Conservation (phyloP, 2,888 invertebrate species). For the Protonemura montana region DNA sequence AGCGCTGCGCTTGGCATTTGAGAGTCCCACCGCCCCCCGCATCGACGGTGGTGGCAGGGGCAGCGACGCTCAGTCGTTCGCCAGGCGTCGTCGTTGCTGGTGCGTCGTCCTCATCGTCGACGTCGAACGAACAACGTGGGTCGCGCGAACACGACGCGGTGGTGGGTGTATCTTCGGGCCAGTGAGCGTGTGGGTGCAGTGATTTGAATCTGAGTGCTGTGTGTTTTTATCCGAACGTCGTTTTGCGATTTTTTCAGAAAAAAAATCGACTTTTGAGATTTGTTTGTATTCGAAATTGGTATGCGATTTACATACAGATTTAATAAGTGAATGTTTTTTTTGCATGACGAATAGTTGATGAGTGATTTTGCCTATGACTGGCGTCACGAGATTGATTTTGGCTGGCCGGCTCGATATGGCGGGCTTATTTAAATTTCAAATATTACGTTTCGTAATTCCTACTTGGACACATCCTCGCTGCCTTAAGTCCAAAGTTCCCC, state of each 20-base stretch:
- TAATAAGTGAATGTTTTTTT: not conserved
- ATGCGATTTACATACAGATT: not conserved
- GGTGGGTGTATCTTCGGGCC: not conserved
- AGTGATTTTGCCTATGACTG: not conserved
- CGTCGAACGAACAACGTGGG: not conserved
- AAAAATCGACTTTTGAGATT: not conserved
- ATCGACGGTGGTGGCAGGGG: not conserved
- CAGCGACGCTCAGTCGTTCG: not conserved
- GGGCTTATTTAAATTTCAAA: not conserved
- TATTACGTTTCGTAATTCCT: not conserved
- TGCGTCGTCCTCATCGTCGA: not conserved
- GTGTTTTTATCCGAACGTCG: not conserved
- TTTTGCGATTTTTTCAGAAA: not conserved
- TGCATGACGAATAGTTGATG: not conserved
- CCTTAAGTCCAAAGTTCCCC: not conserved
- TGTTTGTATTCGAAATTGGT: not conserved
- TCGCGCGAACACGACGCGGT: not conserved
- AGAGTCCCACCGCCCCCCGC: not conserved
- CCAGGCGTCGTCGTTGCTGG: not conserved
- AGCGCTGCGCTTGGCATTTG: constrained; percentile 30
- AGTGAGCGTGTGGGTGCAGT: not conserved
- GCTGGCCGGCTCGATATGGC: not conserved
- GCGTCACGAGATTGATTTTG: not conserved
- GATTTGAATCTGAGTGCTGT: not conserved
- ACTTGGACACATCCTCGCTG: not conserved